phyloP scores from a whole-genome alignment of 1,140 invertebrate species.

The Drosophila ironensis region DNA sequence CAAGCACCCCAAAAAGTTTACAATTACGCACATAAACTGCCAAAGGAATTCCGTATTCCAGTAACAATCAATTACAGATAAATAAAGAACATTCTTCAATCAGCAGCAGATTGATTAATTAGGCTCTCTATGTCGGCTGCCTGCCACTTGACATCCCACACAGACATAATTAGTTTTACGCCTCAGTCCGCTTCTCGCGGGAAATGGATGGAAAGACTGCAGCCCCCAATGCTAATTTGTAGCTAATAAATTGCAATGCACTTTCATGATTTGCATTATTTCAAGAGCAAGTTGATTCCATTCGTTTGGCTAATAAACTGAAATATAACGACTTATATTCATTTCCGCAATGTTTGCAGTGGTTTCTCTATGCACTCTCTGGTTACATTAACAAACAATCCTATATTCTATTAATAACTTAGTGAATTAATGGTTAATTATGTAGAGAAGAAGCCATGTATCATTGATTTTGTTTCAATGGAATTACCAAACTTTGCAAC shows the following conservation, averaged over 20 bases:
- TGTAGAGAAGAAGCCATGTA: no score
- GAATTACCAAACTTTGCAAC: background rate
- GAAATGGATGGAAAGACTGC: background rate
- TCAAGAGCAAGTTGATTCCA: conserved; percentile 67
- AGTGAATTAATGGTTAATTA: background rate
- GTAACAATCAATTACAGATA: conserved; percentile 31
- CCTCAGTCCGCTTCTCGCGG: conserved; percentile 8
- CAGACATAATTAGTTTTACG: conserved; percentile 31
- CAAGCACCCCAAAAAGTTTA: background rate
- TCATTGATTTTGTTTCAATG: background rate
- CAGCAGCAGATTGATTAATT: conserved; percentile 35
- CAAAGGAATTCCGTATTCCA: conserved; percentile 4
- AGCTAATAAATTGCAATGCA: conserved; percentile 61
- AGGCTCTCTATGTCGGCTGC: conserved; percentile 22
- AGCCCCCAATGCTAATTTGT: conserved; percentile 50
- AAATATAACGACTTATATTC: conserved; percentile 26
- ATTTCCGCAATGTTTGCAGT: conserved; percentile 43
- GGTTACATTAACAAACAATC: no score
- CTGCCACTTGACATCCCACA: conserved; percentile 21
- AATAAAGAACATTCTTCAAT: conserved; percentile 43
- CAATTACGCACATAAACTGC: background rate
- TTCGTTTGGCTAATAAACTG: conserved; percentile 50
- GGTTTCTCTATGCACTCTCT: background rate
- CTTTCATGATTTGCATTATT: conserved; percentile 58
- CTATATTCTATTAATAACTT: no score